Percentiles rank a stretch among this genome's conserved stretches.
Conservation (phyloP, 2,113 vertebrate genomes). For the Grallaria varia region DNA sequence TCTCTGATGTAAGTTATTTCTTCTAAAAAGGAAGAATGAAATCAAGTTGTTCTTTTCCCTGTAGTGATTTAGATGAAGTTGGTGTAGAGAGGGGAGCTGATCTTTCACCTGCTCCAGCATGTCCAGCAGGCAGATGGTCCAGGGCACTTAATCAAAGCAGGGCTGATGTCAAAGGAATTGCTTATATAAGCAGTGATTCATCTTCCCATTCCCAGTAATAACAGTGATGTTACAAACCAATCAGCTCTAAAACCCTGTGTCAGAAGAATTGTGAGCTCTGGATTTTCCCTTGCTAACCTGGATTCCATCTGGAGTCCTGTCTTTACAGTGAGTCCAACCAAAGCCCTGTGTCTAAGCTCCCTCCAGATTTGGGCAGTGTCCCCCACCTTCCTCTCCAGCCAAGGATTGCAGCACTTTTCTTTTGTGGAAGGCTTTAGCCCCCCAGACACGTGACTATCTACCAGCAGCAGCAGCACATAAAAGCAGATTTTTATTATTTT, state of each 20-base stretch:
- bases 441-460: background rate
- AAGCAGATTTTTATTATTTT: background rate
- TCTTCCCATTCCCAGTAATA: background rate
- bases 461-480: background rate
- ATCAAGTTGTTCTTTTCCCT: background rate
- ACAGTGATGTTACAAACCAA: background rate
- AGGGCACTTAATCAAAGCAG: background rate
- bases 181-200: constrained; percentile 43
- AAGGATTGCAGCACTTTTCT: background rate
- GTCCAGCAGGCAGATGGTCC: constrained; percentile 31
- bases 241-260: background rate
- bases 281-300: background rate
- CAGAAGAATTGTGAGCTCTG: background rate
- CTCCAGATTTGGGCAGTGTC: background rate
- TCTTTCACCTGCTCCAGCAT: background rate
- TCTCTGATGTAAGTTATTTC: background rate
- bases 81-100: background rate
- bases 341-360: background rate
- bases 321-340: background rate
- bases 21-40: background rate
- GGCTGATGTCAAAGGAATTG: constrained; percentile 32
- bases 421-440: background rate
- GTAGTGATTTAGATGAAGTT: background rate
- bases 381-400: background rate
- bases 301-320: background rate